A percentile compares a stretch with the other conserved stretches of the same genome.
These are phyloP conservation scores for Empidonax traillii DNA, from an alignment of 2,113 vertebrate species.

Conservation along the genomic window DNA sequence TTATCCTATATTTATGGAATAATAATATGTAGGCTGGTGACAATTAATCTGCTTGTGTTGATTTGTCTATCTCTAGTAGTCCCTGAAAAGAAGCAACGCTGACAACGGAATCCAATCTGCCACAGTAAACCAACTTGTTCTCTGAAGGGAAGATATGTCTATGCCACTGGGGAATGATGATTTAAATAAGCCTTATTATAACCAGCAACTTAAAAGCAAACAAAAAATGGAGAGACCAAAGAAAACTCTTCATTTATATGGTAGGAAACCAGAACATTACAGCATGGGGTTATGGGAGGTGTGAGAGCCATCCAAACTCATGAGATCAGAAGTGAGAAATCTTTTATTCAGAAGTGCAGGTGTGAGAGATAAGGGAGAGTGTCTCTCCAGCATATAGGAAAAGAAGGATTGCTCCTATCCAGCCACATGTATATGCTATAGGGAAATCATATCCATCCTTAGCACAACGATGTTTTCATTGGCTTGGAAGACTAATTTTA, in stretches of 20 bases:
- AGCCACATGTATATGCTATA: not conserved
- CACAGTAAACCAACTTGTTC: not conserved
- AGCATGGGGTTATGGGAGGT: not conserved
- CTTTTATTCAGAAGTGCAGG: not conserved
- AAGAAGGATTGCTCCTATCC: not conserved
- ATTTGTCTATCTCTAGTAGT: not conserved
- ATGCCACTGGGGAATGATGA: not conserved
- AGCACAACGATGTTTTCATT: not conserved
- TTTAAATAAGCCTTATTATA: not conserved
- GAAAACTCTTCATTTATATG: fast-evolving
- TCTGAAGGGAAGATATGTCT: not conserved
- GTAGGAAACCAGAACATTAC: not conserved
- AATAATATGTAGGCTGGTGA: not conserved
- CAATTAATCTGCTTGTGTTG: not conserved
- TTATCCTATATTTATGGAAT: not conserved
- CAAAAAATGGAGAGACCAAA: not conserved
- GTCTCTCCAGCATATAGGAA: not conserved
- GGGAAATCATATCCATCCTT: fast-evolving
- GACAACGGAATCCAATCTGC: not conserved
- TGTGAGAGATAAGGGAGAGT: not conserved
- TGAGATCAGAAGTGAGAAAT: not conserved
- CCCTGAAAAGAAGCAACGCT: not conserved
- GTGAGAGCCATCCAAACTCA: not conserved
- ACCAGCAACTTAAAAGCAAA: not conserved
- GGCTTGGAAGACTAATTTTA: not conserved